Evolutionary conservation across 2,113 vertebrate genomes (phyloP), one percentile per base, ranked within the genome.

Genomic region (Syngnathus scovelli): DNA sequence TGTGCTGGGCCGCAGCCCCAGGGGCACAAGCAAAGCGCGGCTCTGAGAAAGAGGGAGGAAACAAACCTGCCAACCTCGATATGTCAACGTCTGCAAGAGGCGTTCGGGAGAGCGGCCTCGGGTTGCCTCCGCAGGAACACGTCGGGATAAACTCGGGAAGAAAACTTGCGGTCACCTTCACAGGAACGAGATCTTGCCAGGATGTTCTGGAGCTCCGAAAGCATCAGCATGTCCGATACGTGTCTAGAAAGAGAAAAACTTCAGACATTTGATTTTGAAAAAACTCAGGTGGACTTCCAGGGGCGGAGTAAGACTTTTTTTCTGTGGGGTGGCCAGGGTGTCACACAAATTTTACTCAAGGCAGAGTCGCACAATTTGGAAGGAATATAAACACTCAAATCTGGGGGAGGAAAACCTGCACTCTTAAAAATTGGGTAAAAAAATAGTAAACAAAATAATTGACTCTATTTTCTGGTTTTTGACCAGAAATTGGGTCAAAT

Each of bases 1-100:
- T 96, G 94, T 95, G 93, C 92, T 93, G 91, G 91, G 92, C 92
- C 86, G 80, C 90, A 91, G 92, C 92, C 92, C 88, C 89, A 90
- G 92, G 92, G 91, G 91, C 90, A 90, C 88, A 92, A 89, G 10
- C 83, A 87, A 86, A 90, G 85, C 89, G 83, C 66, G 75, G 88
- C 89, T 89, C 77, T 84, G 84, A 88, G 90, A 92, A 91, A 92
- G 88, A 84, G 89, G 84, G 91, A 83, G 87, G 86, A 89, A 90
- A 86, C 86, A 84, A 87, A 90, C 86, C 89, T 92, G 90, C 89
- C 91, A 91, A 86, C 86, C 84, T 89, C 81, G 83, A 90, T 90
- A 92, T 80, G 85, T 91, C 88, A 90, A 58, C 89, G 85, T 87
- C 77, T 81, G 80, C 72, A 55, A 83, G 83, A 13, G 83, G 67